A percentile compares a stretch with the other conserved stretches of the same genome.
phyloP scores from a whole-genome alignment of 2,113 vertebrate genomes.

The Anarhynchus alexandrinus region DNA sequence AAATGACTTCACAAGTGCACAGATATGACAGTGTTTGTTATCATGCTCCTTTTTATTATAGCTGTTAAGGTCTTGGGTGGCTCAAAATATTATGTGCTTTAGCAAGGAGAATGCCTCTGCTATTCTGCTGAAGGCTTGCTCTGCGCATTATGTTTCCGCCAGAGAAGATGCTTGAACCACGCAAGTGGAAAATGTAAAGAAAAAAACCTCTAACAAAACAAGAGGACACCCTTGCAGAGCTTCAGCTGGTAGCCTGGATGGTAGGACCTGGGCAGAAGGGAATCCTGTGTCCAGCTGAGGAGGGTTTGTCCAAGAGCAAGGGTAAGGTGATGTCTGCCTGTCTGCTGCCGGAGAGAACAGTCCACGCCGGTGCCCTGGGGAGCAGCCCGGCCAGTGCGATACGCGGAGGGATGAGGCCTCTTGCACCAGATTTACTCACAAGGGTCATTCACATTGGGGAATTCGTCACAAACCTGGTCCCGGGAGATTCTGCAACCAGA shows the following conservation, averaged over 20 bases:
- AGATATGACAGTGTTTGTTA: not conserved
- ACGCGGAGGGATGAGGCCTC: not conserved
- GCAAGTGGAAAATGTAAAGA: not conserved
- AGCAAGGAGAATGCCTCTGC: not conserved
- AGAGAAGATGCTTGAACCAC: not conserved
- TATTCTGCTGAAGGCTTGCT: not conserved
- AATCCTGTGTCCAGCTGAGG: not conserved
- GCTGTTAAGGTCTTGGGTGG: not conserved
- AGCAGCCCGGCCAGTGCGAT: accelerated
- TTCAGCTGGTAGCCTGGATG: not conserved
- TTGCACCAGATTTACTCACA: not conserved
- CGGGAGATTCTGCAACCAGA: not conserved
- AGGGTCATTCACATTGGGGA: accelerated
- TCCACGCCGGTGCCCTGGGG: accelerated
- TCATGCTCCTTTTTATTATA: not conserved
- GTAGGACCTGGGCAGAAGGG: not conserved
- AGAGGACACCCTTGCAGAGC: not conserved
- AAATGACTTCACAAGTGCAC: not conserved
- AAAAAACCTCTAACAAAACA: not conserved
- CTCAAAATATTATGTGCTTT: not conserved
- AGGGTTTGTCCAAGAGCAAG: not conserved
- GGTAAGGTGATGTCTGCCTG: not conserved
- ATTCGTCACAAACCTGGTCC: accelerated
- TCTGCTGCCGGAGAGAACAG: no score
- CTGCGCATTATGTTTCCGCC: not conserved